Evolutionary conservation across 2,797 vertebrate genomes (phyloP), one percentile per base, ranked within the genome.

Genomic region (Allobates femoralis): DNA sequence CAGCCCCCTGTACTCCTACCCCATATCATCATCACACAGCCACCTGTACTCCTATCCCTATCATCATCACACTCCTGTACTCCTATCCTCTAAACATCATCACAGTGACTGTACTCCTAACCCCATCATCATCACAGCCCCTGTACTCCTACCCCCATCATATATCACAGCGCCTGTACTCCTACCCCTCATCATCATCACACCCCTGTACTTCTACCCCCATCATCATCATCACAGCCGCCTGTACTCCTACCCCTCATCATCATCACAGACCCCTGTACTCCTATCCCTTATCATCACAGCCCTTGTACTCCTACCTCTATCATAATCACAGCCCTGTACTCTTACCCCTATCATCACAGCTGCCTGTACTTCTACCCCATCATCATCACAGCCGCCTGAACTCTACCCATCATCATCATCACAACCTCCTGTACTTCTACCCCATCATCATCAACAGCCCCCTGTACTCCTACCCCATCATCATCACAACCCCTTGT

Each of bases 321-420:
- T 19, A 6, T 56, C 5, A 0, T 0, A 18, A 3, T 7, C 2
- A 1, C n/a, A n/a, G n/a, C n/a, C n/a, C n/a, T n/a, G n/a, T n/a
- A n/a, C n/a, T n/a, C n/a, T n/a, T n/a, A n/a, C n/a, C 55, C 5
- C 18, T 21, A 19, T 19, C 18, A 3, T 5, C 55, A 3, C 18
- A 6, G 19, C 55, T 19, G 18, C 55, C 2, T 41, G 37, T 41
- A 21, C 19, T 19, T 21, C 19, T 0, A 3, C 55, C 23, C 21
- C 58, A 19, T 23, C 16, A 18, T 1, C 55, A 10, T 3, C 53
- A 1, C 18, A 16, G 15, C 58, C n/a, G 7, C 23, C 0, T 62
- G 58, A 12, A 28, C 58, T 10, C 11, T 8, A 4, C 37, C 37
- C 37, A 41, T 46, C n/a, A n/a, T n/a, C 41, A 46, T 6, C n/a